Conservation (phyloP, 2,888 invertebrate genomes). For the Synergus itoensis region DNA sequence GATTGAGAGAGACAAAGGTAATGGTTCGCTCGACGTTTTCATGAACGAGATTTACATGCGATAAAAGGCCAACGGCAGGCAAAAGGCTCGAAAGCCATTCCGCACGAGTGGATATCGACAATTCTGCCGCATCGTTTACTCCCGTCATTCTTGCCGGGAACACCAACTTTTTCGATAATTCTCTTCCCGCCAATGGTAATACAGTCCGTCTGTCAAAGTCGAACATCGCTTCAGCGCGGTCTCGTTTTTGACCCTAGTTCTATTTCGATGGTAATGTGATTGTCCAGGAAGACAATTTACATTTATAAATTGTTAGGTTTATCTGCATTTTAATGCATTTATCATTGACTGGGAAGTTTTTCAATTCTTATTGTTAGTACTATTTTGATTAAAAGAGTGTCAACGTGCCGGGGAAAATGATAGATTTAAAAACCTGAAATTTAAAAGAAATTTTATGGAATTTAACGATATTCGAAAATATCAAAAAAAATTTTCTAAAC, state of each 20-base stretch:
- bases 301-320: not conserved
- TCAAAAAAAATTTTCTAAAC: not conserved
- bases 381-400: no score
- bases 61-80: slow-evolving; percentile 37
- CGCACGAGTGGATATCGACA: slow-evolving; percentile 41
- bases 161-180: slow-evolving; percentile 38
- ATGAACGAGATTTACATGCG: slow-evolving; percentile 37
- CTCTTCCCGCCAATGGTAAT: slow-evolving; percentile 25
- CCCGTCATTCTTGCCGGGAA: not conserved
- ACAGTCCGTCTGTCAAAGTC: slow-evolving; percentile 28
- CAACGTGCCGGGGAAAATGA: no score
- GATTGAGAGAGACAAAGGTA: not conserved
- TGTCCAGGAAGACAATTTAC: not conserved
- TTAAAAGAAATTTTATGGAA: no score
- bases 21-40: slow-evolving; percentile 23
- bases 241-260: not conserved
- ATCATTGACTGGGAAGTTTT: no score
- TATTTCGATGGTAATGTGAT: not conserved
- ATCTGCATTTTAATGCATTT: not conserved
- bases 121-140: slow-evolving; percentile 30
- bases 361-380: no score
- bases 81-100: slow-evolving; percentile 31
- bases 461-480: no score
- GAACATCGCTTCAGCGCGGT: not conserved
- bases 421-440: no score